These are phyloP conservation scores for Chamaetylas fuelleborni DNA, from an alignment of 2,113 vertebrate genomes.

Conservation along the genomic window DNA sequence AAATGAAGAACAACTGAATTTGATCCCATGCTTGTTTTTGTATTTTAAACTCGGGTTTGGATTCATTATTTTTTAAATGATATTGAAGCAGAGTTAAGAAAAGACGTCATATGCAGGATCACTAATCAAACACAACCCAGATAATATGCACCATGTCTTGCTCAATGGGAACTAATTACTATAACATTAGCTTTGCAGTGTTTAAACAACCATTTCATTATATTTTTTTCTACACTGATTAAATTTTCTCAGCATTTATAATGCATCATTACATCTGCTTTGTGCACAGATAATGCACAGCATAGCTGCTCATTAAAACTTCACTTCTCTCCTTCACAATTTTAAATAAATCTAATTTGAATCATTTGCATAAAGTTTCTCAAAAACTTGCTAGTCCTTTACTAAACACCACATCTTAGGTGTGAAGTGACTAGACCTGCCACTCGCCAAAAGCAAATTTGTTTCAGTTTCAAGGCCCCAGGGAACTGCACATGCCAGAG, in stretches of 20 bases:
- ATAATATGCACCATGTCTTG: conserved; percentile 60
- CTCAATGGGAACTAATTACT: conserved; percentile 77
- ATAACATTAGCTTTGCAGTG: conserved; percentile 75
- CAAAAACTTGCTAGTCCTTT: conserved; percentile 48
- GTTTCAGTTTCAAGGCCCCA: neutral
- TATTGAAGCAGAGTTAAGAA: conserved; percentile 58
- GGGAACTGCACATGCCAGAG: neutral
- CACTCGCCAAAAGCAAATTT: neutral
- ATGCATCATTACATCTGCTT: conserved; percentile 80
- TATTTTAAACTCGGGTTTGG: conserved; percentile 7
- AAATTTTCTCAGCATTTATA: conserved; percentile 76
- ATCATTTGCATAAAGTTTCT: conserved; percentile 64
- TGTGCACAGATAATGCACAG: conserved; percentile 71
- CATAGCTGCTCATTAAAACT: conserved; percentile 68
- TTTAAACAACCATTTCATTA: conserved; percentile 83
- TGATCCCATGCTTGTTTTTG: neutral
- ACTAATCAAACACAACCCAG: conserved; percentile 72
- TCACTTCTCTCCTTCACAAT: conserved; percentile 62
- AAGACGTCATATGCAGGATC: conserved; percentile 61
- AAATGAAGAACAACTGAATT: neutral
- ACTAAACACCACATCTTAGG: conserved; percentile 27
- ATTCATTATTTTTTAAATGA: neutral
- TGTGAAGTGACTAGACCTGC: conserved; percentile 20
- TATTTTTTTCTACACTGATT: conserved; percentile 76
- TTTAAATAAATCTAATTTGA: conserved; percentile 76